phyloP scores from a whole-genome alignment of 2,888 invertebrate species.

The Drosophila robusta region DNA sequence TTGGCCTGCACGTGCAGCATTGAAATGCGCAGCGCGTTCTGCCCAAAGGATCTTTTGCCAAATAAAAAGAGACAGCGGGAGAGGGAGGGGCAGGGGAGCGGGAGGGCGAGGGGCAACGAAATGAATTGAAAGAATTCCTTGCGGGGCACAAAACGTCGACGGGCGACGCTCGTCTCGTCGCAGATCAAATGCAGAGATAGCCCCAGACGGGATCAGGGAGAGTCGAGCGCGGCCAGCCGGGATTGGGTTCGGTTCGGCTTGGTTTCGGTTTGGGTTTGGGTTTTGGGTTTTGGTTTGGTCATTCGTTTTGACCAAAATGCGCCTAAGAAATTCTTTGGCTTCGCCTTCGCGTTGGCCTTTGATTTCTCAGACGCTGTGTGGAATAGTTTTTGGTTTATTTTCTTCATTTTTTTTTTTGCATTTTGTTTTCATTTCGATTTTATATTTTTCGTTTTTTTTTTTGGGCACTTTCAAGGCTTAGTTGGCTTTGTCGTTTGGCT shows the following conservation, averaged over 20 bases:
- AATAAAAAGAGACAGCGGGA: conserved; percentile 35
- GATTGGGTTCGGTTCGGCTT: not conserved
- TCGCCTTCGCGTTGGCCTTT: conserved; percentile 52
- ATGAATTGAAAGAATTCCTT: conserved; percentile 79
- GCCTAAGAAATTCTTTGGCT: conserved; percentile 68
- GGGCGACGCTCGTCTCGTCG: conserved; percentile 40
- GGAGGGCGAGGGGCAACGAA: conserved; percentile 36
- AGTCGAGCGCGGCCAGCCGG: not conserved
- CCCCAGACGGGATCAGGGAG: conserved; percentile 23
- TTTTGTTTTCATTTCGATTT: conserved; percentile 2
- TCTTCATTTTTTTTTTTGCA: conserved; percentile 3
- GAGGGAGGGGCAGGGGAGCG: not conserved
- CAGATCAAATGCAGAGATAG: conserved; percentile 74
- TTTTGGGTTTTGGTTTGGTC: conserved; percentile 6
- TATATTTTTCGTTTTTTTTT: conserved; percentile 16
- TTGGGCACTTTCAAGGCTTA: conserved; percentile 59
- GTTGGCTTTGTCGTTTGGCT: conserved; percentile 56
- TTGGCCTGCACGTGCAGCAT: conserved; percentile 74
- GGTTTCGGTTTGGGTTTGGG: conserved; percentile 1
- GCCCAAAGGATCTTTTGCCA: conserved; percentile 72
- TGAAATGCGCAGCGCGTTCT: conserved; percentile 77
- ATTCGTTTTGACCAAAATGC: conserved; percentile 56
- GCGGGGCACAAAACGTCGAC: conserved; percentile 72
- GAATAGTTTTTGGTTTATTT: conserved; percentile 59
- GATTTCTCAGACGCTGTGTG: conserved; percentile 59